Percentiles rank a stretch among this genome's conserved stretches.
phyloP scores from a whole-genome alignment of 2,797 vertebrate species.

The Falco berigora region DNA sequence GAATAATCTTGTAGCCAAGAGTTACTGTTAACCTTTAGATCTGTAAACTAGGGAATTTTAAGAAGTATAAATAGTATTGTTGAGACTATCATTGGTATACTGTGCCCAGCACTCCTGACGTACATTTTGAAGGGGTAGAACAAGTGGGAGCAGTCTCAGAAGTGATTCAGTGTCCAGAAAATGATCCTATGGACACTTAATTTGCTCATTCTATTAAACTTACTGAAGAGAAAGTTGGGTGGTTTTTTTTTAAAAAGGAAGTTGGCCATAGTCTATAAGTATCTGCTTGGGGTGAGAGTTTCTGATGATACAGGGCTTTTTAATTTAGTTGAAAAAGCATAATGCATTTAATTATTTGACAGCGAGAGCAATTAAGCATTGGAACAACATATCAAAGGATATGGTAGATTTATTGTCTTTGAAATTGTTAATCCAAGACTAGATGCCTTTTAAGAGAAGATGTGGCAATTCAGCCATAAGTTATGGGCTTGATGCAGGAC shows the following conservation, averaged over 20 bases:
- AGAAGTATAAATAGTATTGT: conserved; percentile 45
- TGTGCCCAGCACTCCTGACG: background rate
- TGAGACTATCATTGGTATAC: background rate
- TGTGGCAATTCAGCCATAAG: background rate
- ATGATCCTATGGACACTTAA: background rate
- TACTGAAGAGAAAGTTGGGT: background rate
- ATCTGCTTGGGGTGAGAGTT: background rate
- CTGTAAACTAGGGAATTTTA: background rate
- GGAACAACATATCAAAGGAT: conserved; percentile 16
- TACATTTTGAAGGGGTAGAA: background rate
- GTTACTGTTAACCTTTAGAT: conserved; percentile 1
- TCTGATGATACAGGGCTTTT: background rate
- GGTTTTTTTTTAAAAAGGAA: background rate
- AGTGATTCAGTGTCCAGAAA: background rate
- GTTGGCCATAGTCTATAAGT: background rate
- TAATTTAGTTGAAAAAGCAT: background rate
- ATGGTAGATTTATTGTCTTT: background rate
- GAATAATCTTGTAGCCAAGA: background rate
- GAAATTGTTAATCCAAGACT: background rate
- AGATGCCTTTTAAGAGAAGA: background rate
- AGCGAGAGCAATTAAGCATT: conserved; percentile 2
- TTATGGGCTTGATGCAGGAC: background rate
- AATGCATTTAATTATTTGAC: conserved; percentile 37
- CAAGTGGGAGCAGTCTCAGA: background rate
- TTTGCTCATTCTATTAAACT: background rate